Conservation (phyloP, 2,113 vertebrate species). For the Indicator maculatus region DNA sequence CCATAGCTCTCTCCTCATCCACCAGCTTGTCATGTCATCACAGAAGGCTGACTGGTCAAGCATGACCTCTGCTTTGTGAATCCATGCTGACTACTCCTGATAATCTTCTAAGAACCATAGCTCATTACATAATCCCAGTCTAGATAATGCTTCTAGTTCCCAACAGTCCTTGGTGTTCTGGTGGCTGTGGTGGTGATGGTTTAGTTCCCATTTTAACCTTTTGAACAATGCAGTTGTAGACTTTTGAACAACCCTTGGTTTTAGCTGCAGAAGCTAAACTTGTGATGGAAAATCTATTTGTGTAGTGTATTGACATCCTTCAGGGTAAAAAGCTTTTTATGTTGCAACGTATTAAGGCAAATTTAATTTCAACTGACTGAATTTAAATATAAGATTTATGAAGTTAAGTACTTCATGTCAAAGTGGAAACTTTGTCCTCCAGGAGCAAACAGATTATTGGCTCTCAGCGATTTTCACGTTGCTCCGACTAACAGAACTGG, state of each 20-base stretch:
- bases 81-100: too few species aligned
- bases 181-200: not conserved
- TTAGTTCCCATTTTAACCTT: not conserved
- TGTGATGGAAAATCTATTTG: not conserved
- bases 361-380: accelerated
- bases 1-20: too few species aligned
- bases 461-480: slow-evolving; percentile 83
- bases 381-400: not conserved
- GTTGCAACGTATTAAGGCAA: not conserved
- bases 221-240: not conserved
- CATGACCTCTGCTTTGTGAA: too few species aligned
- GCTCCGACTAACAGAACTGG: slow-evolving; percentile 83
- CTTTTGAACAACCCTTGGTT: not conserved
- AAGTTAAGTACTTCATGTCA: not conserved
- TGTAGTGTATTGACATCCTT: not conserved
- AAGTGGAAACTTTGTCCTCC: not conserved
- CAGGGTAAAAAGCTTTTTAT: not conserved
- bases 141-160: not conserved
- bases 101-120: not conserved
- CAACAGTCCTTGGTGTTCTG: not conserved
- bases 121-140: not conserved
- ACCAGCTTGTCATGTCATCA: too few species aligned
- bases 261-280: not conserved
- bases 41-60: too few species aligned
- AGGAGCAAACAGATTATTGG: slow-evolving; percentile 87